Evolutionary conservation across 2,888 invertebrate species (phyloP).

Genomic region (Cheilosia grossa): DNA sequence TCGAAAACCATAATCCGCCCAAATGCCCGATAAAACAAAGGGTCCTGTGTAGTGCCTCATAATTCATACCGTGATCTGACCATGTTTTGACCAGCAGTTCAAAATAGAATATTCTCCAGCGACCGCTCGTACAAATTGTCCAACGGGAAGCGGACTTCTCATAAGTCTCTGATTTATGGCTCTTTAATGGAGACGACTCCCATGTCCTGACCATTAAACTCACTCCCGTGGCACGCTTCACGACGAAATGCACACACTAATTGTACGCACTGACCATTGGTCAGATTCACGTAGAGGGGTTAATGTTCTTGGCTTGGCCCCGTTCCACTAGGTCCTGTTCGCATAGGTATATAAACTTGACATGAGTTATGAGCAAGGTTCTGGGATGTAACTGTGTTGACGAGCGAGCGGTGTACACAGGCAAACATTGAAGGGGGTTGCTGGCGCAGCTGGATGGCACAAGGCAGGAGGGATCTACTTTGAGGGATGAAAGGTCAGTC

Average conservation of each 20-base stretch:
- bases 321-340: conserved; percentile 63
- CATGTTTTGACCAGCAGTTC: conserved; percentile 81
- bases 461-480: conserved; percentile 10
- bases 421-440: conserved; percentile 57
- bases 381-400: conserved; percentile 72
- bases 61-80: conserved; percentile 79
- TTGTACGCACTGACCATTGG: conserved; percentile 61
- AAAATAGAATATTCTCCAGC: conserved; percentile 67
- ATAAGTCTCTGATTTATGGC: conserved; percentile 73
- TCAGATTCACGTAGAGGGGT: conserved; percentile 66
- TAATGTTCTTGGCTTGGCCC: conserved; percentile 54
- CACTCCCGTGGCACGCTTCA: conserved; percentile 65
- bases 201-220: conserved; percentile 62
- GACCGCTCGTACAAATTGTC: conserved; percentile 60
- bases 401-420: conserved; percentile 65
- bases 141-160: conserved; percentile 43
- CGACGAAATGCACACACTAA: conserved; percentile 49
- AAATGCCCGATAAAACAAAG: conserved; percentile 57
- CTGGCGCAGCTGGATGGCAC: conserved; percentile 39
- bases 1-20: conserved; percentile 59
- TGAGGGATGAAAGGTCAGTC: conserved; percentile 73
- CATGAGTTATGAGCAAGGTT: conserved; percentile 62
- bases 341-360: conserved; percentile 44
- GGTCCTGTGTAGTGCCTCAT: conserved; percentile 77
- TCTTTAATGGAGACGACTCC: conserved; percentile 65